A percentile compares a stretch with the other conserved stretches of the same genome.
Evolutionary conservation across 2,888 invertebrate species (phyloP).

Genomic region (Chloromyia formosa): DNA sequence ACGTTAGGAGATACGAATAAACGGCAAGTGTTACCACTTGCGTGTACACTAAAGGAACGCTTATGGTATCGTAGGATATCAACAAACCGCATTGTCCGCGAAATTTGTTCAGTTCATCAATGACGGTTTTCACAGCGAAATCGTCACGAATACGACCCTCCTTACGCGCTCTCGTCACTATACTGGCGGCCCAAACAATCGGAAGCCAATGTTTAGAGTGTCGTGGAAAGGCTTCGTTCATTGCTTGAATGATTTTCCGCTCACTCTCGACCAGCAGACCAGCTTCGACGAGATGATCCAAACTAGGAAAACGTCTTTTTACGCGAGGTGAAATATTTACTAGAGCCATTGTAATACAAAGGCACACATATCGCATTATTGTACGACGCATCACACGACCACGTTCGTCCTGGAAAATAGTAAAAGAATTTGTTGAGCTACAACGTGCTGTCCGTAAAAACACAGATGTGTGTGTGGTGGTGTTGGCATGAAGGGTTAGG

Average conservation of each 20-base stretch:
- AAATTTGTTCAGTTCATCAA: conserved; percentile 87
- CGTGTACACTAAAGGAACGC: conserved; percentile 82
- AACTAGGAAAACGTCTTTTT: conserved; percentile 86
- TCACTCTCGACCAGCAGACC: conserved; percentile 86
- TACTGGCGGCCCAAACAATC: conserved; percentile 91
- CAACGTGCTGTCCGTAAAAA: no score
- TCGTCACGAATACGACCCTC: conserved; percentile 90
- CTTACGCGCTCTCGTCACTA: conserved; percentile 87
- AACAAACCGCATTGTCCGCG: conserved; percentile 80
- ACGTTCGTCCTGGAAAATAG: conserved; percentile 73
- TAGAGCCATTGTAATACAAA: conserved; percentile 87
- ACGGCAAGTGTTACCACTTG: conserved; percentile 93
- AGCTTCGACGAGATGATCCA: conserved; percentile 84
- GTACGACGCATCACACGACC: conserved; percentile 84
- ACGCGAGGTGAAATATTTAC: conserved; percentile 87
- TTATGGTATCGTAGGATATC: conserved; percentile 80
- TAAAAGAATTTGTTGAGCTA: conserved; percentile 9
- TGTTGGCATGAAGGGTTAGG: no score
- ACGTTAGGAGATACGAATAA: conserved; percentile 89
- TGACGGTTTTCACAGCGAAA: conserved; percentile 90
- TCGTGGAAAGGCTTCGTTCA: conserved; percentile 83
- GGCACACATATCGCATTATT: conserved; percentile 83
- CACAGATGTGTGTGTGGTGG: no score
- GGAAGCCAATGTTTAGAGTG: conserved; percentile 92
- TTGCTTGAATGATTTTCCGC: conserved; percentile 77